phyloP scores from a whole-genome alignment of 2,888 invertebrate genomes.

The Hirtodrosophila histrioides region DNA sequence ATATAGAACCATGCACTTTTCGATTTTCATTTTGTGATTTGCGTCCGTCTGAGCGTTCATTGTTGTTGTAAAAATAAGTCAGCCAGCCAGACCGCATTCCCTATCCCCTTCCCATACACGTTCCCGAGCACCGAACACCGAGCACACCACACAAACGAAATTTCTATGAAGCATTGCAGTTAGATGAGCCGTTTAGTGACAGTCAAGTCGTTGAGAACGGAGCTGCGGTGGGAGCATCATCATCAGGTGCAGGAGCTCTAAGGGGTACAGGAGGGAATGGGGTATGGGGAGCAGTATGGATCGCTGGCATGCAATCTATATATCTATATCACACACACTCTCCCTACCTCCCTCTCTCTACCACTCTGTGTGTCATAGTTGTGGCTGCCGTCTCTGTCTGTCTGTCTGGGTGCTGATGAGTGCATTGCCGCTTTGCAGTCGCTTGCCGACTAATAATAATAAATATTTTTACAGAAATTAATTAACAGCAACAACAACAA shows the following conservation, averaged over 20 bases:
- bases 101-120: conserved; percentile 20
- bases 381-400: conserved; percentile 3
- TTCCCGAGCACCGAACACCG: conserved; percentile 11
- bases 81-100: conserved; percentile 14
- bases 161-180: conserved; percentile 80
- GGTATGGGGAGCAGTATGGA: conserved; percentile 26
- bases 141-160: conserved; percentile 67
- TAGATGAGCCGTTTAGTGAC: conserved; percentile 81
- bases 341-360: neutral
- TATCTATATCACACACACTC: neutral
- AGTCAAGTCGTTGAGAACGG: conserved; percentile 60
- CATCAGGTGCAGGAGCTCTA: conserved; percentile 22
- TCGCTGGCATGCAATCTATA: conserved; percentile 45
- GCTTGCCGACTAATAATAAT: conserved; percentile 67
- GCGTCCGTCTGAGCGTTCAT: conserved; percentile 53
- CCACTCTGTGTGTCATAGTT: neutral
- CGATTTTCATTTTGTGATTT: conserved; percentile 74
- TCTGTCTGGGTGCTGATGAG: conserved; percentile 47
- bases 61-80: conserved; percentile 81
- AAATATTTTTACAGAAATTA: conserved; percentile 71
- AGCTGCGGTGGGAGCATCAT: neutral
- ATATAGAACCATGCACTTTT: conserved; percentile 65
- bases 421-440: conserved; percentile 63
- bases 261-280: neutral
- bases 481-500: conserved; percentile 68